Evolutionary conservation across 2,113 vertebrate genomes (phyloP), one percentile per base, ranked within the genome.

Genomic region (Heptranchias perlo): DNA sequence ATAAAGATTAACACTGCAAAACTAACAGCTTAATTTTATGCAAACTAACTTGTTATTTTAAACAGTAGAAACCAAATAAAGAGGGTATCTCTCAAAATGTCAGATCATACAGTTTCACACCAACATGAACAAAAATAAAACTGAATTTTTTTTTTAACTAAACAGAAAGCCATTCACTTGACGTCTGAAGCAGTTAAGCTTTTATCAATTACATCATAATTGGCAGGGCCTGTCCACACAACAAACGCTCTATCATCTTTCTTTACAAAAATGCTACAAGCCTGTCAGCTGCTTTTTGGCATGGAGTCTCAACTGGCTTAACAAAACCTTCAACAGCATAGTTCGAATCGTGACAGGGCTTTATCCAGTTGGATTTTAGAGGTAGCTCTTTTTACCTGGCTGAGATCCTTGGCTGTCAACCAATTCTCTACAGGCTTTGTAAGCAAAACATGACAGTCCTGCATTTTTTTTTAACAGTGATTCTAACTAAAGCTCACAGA

Each of bases 381-480:
- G 96, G 96, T 96, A 96, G 95, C 96, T 96, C 96, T 95, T 96
- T 97, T 64, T 96, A 96, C 96, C 96, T 96, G 96, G 96, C 96
- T 97, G 96, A 97, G 96, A 95, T 65, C 86, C 91, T 96, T 97
- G 58, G 54, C 18, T 92, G 96, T 96, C 96, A 96, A 82, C 96
- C 93, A 95, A 96, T 96, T 97, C 96, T 97, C 87, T 97, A 96
- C 2, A 0, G 89, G 64, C 78, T 96, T 96, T 65, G 69, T 54
- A 58, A 97, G 96, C 82, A 96, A 97, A 97, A 96, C 96, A 96
- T 96, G 96, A 97, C 96, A 97, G 94, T 73, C 95, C 96, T 62
- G 95, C 62, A 58, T 21, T 92, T 16, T 92, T 39, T 39, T n/a
- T n/a, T n/a, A n/a, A 58, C 8, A 47, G 31, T 35, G 31, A 91